Evolutionary conservation across 2,888 invertebrate species (phyloP).

Genomic region (Tipula confusa): DNA sequence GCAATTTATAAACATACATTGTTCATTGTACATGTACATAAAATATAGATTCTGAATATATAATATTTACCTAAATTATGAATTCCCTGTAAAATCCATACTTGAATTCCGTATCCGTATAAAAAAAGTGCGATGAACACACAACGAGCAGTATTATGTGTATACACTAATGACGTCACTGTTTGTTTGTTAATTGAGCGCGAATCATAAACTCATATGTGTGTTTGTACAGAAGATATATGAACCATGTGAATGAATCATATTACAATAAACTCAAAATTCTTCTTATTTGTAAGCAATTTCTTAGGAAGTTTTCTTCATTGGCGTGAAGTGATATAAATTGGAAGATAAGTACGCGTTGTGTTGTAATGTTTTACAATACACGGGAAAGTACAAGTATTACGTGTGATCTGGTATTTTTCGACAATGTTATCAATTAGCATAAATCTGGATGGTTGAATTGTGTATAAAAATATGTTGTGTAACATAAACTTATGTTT

Average conservation of each 20-base stretch:
- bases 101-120: not conserved
- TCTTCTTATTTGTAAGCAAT: not conserved
- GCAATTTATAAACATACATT: not conserved
- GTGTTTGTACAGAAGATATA: not conserved
- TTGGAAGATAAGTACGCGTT: not conserved
- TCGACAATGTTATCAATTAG: not conserved
- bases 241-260: not conserved
- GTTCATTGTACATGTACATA: not conserved
- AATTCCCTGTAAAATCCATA: not conserved
- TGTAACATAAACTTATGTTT: too few species aligned
- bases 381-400: not conserved
- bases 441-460: not conserved
- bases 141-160: not conserved
- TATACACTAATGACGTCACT: not conserved
- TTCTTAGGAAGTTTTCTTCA: not conserved
- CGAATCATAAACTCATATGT: not conserved
- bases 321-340: not conserved
- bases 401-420: too few species aligned
- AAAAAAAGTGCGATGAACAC: not conserved
- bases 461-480: too few species aligned
- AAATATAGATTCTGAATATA: not conserved
- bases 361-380: not conserved
- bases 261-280: not conserved
- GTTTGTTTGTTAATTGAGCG: not conserved
- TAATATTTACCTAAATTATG: not conserved